These are phyloP conservation scores for Plutella xylostella DNA, from an alignment of 2,888 invertebrate species.

Conservation along the genomic window DNA sequence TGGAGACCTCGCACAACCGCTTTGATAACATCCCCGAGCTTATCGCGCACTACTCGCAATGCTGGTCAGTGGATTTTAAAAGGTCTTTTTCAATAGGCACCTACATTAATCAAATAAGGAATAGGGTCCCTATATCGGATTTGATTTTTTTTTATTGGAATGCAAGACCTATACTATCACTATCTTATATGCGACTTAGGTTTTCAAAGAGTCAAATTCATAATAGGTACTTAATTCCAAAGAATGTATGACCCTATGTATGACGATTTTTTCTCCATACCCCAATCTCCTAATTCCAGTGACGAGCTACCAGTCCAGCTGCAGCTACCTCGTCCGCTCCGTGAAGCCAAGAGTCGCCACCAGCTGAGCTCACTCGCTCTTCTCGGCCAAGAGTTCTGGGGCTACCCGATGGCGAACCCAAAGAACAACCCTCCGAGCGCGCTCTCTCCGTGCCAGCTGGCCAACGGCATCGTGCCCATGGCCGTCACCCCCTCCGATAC, in stretches of 20 bases:
- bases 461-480: slow-evolving; percentile 54
- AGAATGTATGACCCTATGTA: too few relatives aligned
- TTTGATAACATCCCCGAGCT: slow-evolving; percentile 94
- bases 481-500: slow-evolving; percentile 73
- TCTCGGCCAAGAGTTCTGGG: slow-evolving; percentile 90
- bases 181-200: too few relatives aligned
- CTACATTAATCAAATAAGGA: too few relatives aligned
- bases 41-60: slow-evolving; percentile 93
- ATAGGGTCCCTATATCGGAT: too few relatives aligned
- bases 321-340: slow-evolving; percentile 84
- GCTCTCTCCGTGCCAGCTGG: slow-evolving; percentile 45
- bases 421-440: slow-evolving; percentile 61
- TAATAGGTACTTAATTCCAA: too few relatives aligned
- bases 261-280: too few relatives aligned
- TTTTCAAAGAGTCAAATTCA: too few relatives aligned
- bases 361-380: slow-evolving; percentile 91
- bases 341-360: slow-evolving; percentile 89
- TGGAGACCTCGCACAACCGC: slow-evolving; percentile 94
- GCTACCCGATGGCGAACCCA: slow-evolving; percentile 82
- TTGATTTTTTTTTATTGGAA: too few relatives aligned
- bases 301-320: slow-evolving; percentile 94
- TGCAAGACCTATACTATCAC: too few relatives aligned
- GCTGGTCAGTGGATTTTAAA: slow-evolving; percentile 84
- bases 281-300: slow-evolving; percentile 69
- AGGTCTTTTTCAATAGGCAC: too few relatives aligned